A percentile compares a stretch with the other conserved stretches of the same genome.
These are phyloP conservation scores for Drosophila testacea DNA, from an alignment of 2,888 invertebrate genomes.

Conservation along the genomic window DNA sequence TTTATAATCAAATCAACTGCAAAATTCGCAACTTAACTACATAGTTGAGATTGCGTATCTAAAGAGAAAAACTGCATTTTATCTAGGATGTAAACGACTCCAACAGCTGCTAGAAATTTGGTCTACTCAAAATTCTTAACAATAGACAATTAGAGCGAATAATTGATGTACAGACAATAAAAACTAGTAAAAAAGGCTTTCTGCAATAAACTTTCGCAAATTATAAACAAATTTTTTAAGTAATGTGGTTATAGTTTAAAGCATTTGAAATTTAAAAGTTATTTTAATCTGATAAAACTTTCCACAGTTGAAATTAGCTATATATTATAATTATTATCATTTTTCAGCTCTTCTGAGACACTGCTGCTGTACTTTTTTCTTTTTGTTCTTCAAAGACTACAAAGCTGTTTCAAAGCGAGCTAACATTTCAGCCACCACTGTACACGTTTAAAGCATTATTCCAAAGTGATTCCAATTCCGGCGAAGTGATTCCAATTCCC, in stretches of 20 bases:
- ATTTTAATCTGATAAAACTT: not conserved
- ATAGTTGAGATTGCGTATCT: slow-evolving; percentile 8
- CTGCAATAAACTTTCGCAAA: slow-evolving; percentile 10
- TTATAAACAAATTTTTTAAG: not conserved
- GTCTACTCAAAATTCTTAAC: not conserved
- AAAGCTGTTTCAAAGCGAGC: not conserved
- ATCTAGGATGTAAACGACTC: not conserved
- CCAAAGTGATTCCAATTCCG: no score
- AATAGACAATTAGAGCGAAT: slow-evolving; percentile 11
- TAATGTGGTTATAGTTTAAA: not conserved
- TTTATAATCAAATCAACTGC: slow-evolving; percentile 15
- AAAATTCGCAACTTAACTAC: slow-evolving; percentile 16
- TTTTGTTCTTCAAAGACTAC: not conserved
- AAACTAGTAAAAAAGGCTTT: not conserved
- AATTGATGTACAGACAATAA: not conserved
- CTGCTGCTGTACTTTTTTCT: not conserved
- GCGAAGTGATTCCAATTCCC: no score
- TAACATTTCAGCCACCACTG: not conserved
- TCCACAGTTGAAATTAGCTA: no score
- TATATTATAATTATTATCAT: no score
- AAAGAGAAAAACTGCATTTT: slow-evolving; percentile 1
- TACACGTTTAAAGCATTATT: no score
- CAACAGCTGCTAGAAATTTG: slow-evolving; percentile 8
- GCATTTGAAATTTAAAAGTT: not conserved
- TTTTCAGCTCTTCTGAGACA: no score